phyloP scores from a whole-genome alignment of 1,140 invertebrate genomes.

The Zaprionus davidi region DNA sequence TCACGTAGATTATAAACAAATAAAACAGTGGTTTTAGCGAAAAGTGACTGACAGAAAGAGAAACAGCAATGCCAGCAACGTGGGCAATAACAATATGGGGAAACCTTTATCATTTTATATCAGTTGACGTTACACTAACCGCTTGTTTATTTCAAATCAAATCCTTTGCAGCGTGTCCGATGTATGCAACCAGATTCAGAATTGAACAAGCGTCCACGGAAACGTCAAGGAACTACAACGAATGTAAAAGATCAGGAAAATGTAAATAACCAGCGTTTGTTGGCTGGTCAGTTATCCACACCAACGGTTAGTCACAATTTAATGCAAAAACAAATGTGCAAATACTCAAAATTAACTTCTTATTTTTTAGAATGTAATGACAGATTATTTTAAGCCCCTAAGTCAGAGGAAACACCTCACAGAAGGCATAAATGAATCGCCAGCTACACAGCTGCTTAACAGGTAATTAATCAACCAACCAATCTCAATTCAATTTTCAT shows the following conservation, averaged over 20 bases:
- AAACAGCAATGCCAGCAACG: slow-evolving; percentile 45
- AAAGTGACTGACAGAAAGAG: slow-evolving; percentile 69
- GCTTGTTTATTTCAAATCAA: slow-evolving; percentile 14
- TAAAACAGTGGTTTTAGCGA: slow-evolving; percentile 78
- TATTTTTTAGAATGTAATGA: slow-evolving; percentile 63
- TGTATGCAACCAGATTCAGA: slow-evolving; percentile 76
- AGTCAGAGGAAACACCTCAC: slow-evolving; percentile 39
- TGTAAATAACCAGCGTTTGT: slow-evolving; percentile 13
- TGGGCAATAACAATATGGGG: slow-evolving; percentile 42
- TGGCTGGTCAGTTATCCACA: slow-evolving; percentile 8
- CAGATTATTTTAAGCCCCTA: slow-evolving; percentile 59
- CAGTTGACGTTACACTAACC: slow-evolving; percentile 26
- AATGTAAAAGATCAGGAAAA: slow-evolving; percentile 38
- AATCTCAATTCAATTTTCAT: neutral
- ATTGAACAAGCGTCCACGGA: slow-evolving; percentile 52
- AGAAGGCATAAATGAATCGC: slow-evolving; percentile 54
- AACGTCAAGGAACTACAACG: slow-evolving; percentile 54
- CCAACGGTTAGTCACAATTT: slow-evolving; percentile 18
- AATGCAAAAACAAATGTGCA: neutral
- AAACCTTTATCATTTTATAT: slow-evolving; percentile 20
- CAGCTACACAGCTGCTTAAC: slow-evolving; percentile 71
- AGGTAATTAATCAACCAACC: slow-evolving; percentile 32
- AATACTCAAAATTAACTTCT: neutral
- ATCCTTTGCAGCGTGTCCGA: slow-evolving; percentile 60
- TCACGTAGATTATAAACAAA: slow-evolving; percentile 78